Percentiles rank a stretch among this genome's conserved stretches.
phyloP scores from a whole-genome alignment of 1,140 invertebrate species.

The Drosophila chauvacae region DNA sequence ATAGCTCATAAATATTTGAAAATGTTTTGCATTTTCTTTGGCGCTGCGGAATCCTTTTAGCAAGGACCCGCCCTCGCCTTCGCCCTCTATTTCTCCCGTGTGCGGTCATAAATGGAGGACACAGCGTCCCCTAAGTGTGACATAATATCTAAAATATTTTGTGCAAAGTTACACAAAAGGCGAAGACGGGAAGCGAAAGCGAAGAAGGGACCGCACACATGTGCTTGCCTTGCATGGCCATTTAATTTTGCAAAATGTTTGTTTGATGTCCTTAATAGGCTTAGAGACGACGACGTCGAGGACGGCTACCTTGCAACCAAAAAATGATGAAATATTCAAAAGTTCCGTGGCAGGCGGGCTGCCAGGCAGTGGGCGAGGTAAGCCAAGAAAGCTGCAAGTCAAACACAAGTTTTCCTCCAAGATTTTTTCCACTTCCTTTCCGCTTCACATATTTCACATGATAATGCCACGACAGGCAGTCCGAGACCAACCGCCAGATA shows the following conservation, averaged over 20 bases:
- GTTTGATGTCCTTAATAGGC: constrained; percentile 83
- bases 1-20: constrained; percentile 83
- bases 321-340: constrained; percentile 78
- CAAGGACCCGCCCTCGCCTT: constrained; percentile 6
- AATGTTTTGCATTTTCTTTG: constrained; percentile 78
- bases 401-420: constrained; percentile 70
- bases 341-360: constrained; percentile 49
- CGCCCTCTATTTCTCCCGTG: constrained; percentile 10
- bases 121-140: constrained; percentile 79
- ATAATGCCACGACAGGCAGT: constrained; percentile 53
- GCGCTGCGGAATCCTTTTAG: constrained; percentile 43
- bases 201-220: constrained; percentile 48
- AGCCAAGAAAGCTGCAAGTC: constrained; percentile 73
- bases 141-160: constrained; percentile 83
- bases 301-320: constrained; percentile 53
- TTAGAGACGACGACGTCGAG: constrained; percentile 50
- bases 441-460: constrained; percentile 58
- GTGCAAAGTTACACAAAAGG: constrained; percentile 78
- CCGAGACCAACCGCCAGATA: constrained; percentile 36
- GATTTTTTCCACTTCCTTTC: constrained; percentile 38
- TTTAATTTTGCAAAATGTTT: constrained; percentile 84
- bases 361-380: constrained; percentile 9
- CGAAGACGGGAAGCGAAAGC: constrained; percentile 4
- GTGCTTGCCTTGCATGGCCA: constrained; percentile 81
- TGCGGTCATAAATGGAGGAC: constrained; percentile 74